Evolutionary conservation across 2,113 vertebrate species (phyloP).

Genomic region (Heteronetta atricapilla): DNA sequence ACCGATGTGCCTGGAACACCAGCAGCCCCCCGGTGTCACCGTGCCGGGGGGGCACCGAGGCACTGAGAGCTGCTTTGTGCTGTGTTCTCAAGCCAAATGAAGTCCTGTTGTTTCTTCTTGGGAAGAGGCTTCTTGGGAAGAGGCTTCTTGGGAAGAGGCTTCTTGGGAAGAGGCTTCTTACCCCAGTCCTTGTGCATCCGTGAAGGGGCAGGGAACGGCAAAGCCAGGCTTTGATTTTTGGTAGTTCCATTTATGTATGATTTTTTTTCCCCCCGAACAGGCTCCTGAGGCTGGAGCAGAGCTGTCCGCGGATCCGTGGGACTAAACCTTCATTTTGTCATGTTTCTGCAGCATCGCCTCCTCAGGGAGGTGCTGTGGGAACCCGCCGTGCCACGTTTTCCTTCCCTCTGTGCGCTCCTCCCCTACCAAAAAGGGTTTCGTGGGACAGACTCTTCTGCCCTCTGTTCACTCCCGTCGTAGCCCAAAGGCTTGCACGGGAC

Average conservation of each 20-base stretch:
- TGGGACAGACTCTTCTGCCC: too few species aligned
- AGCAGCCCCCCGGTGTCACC: neutral
- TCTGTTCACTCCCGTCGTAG: too few species aligned
- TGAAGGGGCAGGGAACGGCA: neutral
- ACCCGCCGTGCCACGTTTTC: fast-evolving
- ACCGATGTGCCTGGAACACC: too few species aligned
- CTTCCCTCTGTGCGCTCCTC: neutral
- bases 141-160: neutral
- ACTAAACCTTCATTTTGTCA: neutral
- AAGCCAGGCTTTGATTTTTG: neutral
- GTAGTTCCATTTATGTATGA: fast-evolving
- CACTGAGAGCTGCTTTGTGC: neutral
- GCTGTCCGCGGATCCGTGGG: neutral
- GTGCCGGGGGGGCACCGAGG: neutral
- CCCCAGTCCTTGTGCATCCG: neutral
- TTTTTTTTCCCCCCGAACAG: neutral
- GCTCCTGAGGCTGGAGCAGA: neutral
- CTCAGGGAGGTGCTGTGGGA: neutral
- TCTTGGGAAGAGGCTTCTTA: neutral
- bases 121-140: neutral
- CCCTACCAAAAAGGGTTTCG: too few species aligned
- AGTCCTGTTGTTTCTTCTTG: neutral
- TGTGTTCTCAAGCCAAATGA: neutral
- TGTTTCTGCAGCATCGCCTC: neutral
- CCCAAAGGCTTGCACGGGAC: too few species aligned